Percentiles rank a stretch among this genome's conserved stretches.
phyloP scores from a whole-genome alignment of 2,797 vertebrate genomes.

The Nasua narica region DNA sequence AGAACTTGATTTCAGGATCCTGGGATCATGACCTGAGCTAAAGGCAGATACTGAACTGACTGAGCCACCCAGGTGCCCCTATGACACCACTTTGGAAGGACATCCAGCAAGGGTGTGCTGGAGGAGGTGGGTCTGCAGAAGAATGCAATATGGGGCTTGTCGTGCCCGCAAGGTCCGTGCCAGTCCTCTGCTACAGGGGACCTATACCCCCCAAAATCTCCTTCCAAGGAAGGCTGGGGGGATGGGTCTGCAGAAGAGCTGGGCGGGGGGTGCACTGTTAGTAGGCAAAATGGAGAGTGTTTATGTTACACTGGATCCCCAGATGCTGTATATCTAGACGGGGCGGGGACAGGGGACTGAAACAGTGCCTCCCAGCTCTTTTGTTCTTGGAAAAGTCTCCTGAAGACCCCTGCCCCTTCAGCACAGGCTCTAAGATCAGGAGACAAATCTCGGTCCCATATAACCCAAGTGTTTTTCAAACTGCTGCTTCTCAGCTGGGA shows the following conservation, averaged over 20 bases:
- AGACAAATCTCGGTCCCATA: background rate
- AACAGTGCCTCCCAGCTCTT: background rate
- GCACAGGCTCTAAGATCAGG: background rate
- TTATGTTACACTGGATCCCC: background rate
- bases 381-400: background rate
- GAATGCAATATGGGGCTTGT: background rate
- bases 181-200: background rate
- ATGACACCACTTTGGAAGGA: background rate
- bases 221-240: background rate
- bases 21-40: no score
- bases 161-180: background rate
- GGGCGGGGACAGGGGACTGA: background rate
- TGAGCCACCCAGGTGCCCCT: no score
- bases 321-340: background rate
- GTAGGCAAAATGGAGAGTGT: background rate
- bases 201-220: background rate
- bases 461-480: background rate
- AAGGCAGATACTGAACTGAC: no score
- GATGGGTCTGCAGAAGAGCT: background rate
- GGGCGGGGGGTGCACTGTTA: background rate
- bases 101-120: background rate
- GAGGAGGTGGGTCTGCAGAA: background rate
- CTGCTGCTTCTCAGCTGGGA: background rate
- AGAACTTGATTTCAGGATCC: no score
- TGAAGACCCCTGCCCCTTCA: background rate